Base-by-base conservation (phyloP, 2,797 vertebrate species). In the Smutsia temminckii region DNA sequence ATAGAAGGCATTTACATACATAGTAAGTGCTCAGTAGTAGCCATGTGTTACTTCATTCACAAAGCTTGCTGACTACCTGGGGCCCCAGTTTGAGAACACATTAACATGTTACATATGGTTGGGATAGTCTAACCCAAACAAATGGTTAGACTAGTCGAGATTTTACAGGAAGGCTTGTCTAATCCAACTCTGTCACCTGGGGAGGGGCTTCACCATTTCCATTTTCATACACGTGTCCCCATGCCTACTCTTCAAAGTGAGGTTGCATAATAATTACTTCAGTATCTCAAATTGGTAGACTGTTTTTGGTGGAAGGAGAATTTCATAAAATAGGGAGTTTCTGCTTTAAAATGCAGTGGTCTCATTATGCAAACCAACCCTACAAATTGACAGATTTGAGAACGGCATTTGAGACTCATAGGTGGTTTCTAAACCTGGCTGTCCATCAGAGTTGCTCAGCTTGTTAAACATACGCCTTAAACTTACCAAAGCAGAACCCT, bases 91-190 rank as follows among this genome's bases (percentile, higher is more conserved):
- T 91, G 68, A 85, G 66, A 40, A 92, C 74, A 74, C n/a, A 91
- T 51, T 46, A 96, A 49, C 55, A 86, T 14, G 81, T 93, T 61
- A 74, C 55, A 86, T 89, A 93, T 87, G 64, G 46, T 92, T 95
- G 80, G 63, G 59, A 17, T 95, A 37, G 34, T 25, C 75, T 85
- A 86, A 37, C 27, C 32, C 63, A 95, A 49, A 40, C 40, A 79
- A 89, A 55, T 49, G 46, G 40, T 83, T 85, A 69, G 40, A 74
- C 42, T 77, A 18, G 2, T 53, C 81, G 14, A 53, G 49, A 78
- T 89, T 83, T 91, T 81, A 85, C 17, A 85, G 53, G n/a, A 71
- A 46, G 57, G 23, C 40, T 90, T 4, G 68, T 94, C 51, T 85
- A 85, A 64, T 69, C 57, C 53, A 68, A 63, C 13, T 84, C 72